Conservation (phyloP, 2,113 vertebrate genomes). For the Petroica traversi region DNA sequence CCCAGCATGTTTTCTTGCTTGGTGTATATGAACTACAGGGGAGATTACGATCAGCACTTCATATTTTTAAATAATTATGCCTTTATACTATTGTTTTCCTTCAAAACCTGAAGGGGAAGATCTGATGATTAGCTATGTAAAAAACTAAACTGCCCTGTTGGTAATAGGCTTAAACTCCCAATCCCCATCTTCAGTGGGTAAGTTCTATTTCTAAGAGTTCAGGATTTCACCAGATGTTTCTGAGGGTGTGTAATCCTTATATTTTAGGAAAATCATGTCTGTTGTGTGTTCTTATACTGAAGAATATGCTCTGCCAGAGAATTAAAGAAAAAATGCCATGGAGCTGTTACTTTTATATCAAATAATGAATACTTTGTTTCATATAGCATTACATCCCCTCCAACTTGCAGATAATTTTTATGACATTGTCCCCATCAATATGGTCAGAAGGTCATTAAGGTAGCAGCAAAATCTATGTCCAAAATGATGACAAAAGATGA, state of each 20-base stretch:
- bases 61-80: not conserved
- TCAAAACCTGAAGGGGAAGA: not conserved
- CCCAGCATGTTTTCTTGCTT: not conserved
- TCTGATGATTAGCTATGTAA: not conserved
- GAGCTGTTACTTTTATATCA: not conserved
- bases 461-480: not conserved
- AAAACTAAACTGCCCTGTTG: not conserved
- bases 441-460: not conserved
- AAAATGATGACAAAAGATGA: not conserved
- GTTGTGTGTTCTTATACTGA: not conserved
- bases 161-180: not conserved
- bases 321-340: not conserved
- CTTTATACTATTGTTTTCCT: not conserved
- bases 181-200: not conserved
- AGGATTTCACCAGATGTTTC: not conserved
- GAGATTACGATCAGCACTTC: not conserved
- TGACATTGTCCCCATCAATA: not conserved
- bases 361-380: not conserved
- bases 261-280: not conserved
- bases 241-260: not conserved
- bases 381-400: not conserved
- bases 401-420: not conserved
- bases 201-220: not conserved
- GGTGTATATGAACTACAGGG: not conserved
- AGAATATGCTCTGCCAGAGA: not conserved